Evolutionary conservation across 2,113 vertebrate species (phyloP), one percentile per base, ranked within the genome.

Genomic region (Platanista minor): DNA sequence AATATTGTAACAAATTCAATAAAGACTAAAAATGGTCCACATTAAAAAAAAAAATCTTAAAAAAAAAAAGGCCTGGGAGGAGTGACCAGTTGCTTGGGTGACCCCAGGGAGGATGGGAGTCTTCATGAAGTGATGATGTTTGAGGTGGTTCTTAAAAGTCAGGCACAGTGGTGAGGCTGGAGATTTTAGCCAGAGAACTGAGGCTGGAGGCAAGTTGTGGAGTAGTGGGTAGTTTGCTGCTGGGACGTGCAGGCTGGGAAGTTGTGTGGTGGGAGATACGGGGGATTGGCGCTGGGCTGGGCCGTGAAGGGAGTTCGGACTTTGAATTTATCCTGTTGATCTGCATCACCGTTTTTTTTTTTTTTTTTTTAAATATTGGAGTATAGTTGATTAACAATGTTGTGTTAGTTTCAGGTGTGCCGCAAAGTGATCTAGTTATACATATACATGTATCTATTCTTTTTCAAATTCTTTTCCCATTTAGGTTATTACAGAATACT

Each of bases 231-330:
- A 17, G 23, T 33, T 62, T 21, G 54, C 54, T 8, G 5, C 31
- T 14, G 18, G 39, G 52, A 39, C 15, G 27, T 1, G 2, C 3
- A 1, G 25, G 39, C 10, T 36, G 80, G 21, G n/a, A 41, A 5
- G 0, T 23, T 10, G 29, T 10, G 14, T 0, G 21, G 1, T 1
- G 25, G 8, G 25, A 52, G 18, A 11, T 0, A 9, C 4, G 2
- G 2, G 8, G 12, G 0, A 3, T 2, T 1, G 54, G 74, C 46
- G 15, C 15, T 78, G 43, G n/a, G 21, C 29, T 6, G 43, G 64
- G 36, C 36, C 43, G 6, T 8, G 72, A 43, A 57, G 66, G 25
- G 14, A 77, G 33, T 18, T 61, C 36, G 18, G 36, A 33, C 36
- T 31, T 71, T 36, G 66, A 23, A 54, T 64, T 41, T 39, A 2